Conservation (phyloP, 2,888 invertebrate genomes). For the Mimumesa dahlbomi region DNA sequence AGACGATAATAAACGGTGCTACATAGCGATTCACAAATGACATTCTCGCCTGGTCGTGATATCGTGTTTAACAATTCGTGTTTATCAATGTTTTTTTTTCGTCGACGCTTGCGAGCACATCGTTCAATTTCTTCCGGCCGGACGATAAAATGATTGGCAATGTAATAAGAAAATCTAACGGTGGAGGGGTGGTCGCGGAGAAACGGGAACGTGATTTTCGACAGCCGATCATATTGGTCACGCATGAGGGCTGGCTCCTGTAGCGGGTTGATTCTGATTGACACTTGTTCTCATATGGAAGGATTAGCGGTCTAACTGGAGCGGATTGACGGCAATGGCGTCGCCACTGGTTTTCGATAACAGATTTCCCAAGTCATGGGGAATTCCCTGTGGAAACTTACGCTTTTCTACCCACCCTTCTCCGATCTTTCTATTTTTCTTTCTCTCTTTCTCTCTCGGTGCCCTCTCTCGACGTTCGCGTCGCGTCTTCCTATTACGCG, state of each 20-base stretch:
- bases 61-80: constrained; percentile 26
- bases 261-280: constrained; percentile 71
- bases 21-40: constrained; percentile 11
- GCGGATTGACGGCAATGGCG: constrained; percentile 20
- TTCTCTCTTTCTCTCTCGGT: too few relatives aligned
- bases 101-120: too few relatives aligned
- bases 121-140: too few relatives aligned
- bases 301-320: constrained; percentile 57
- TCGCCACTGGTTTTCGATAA: constrained; percentile 6
- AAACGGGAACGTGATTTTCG: constrained; percentile 18
- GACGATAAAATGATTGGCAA: too few relatives aligned
- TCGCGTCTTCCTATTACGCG: neutral
- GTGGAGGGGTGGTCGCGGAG: neutral
- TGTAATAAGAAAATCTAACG: too few relatives aligned
- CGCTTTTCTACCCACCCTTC: neutral
- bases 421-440: too few relatives aligned
- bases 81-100: neutral
- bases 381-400: constrained; percentile 9
- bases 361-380: neutral
- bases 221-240: constrained; percentile 37
- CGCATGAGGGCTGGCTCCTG: constrained; percentile 46
- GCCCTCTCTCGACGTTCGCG: neutral
- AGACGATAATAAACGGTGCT: constrained; percentile 21
- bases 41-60: constrained; percentile 17
- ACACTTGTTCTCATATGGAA: constrained; percentile 73